phyloP scores from a whole-genome alignment of 1,140 invertebrate genomes.

The Euura lappo region DNA sequence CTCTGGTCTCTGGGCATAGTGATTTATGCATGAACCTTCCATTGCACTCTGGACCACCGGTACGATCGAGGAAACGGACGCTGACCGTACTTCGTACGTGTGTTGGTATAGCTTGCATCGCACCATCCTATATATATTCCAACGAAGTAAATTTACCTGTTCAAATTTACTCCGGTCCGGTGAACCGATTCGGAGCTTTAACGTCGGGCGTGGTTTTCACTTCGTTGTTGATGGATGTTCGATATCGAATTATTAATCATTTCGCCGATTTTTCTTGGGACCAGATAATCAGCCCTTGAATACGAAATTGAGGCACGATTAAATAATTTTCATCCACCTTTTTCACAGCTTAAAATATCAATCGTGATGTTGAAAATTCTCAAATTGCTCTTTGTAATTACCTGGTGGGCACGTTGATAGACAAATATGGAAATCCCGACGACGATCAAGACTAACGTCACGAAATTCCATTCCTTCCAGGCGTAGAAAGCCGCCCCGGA shows the following conservation, averaged over 20 bases:
- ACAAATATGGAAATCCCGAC: neutral
- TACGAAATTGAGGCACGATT: neutral
- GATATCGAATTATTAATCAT: neutral
- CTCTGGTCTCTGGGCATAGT: neutral
- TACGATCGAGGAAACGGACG: neutral
- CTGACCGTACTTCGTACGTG: neutral
- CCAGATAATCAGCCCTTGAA: neutral
- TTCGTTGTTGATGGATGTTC: too few species aligned
- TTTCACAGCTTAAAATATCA: neutral
- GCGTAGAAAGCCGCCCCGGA: neutral
- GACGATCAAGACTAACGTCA: neutral
- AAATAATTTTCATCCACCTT: neutral
- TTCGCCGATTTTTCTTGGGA: neutral
- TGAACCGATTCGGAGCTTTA: neutral
- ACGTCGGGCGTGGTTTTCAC: too few species aligned
- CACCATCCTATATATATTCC: neutral
- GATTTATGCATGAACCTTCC: constrained; percentile 3
- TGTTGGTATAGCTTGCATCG: neutral
- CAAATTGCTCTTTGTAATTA: neutral
- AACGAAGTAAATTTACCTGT: neutral
- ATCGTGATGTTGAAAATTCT: neutral
- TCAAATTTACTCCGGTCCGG: neutral
- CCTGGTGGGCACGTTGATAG: neutral
- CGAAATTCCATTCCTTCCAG: neutral
- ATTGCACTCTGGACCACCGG: neutral